These are phyloP conservation scores for Hiodon alosoides DNA, from an alignment of 2,113 vertebrate species.

Conservation along the genomic window DNA sequence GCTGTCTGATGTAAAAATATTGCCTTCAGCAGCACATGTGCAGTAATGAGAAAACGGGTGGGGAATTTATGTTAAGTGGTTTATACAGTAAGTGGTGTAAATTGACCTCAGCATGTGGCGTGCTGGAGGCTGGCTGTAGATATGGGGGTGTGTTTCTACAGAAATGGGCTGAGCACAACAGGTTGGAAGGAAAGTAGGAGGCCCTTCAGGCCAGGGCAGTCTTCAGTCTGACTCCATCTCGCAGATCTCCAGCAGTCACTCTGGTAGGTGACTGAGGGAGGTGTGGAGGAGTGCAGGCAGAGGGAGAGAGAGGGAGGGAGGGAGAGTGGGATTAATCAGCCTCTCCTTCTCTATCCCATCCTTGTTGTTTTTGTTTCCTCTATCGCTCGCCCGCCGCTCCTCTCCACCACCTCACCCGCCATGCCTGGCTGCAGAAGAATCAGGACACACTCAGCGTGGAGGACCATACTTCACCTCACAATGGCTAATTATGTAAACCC, in stretches of 20 bases:
- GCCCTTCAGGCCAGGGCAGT: neutral
- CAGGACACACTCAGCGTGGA: constrained; percentile 14
- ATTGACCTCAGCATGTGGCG: neutral
- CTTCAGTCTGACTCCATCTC: neutral
- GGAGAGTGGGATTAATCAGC: constrained; percentile 21
- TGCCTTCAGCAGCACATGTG: too few species aligned
- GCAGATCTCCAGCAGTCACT: constrained; percentile 4
- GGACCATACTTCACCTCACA: neutral
- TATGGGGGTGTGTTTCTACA: neutral
- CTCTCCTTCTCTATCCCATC: constrained; percentile 3
- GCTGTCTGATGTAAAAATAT: neutral
- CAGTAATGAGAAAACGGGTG: too few species aligned
- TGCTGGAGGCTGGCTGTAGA: too few species aligned
- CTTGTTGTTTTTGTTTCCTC: neutral
- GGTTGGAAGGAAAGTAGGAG: neutral
- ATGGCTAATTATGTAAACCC: constrained; percentile 2
- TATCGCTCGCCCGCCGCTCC: neutral
- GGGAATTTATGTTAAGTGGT: too few species aligned
- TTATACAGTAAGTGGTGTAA: too few species aligned
- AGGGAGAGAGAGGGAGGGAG: neutral
- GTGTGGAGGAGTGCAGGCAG: neutral
- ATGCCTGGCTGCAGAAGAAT: constrained; percentile 7
- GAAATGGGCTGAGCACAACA: neutral
- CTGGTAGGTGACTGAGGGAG: constrained; percentile 13
- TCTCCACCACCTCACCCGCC: neutral